Conservation (phyloP, 2,888 invertebrate species). For the Hydrotaea cyrtoneurina region DNA sequence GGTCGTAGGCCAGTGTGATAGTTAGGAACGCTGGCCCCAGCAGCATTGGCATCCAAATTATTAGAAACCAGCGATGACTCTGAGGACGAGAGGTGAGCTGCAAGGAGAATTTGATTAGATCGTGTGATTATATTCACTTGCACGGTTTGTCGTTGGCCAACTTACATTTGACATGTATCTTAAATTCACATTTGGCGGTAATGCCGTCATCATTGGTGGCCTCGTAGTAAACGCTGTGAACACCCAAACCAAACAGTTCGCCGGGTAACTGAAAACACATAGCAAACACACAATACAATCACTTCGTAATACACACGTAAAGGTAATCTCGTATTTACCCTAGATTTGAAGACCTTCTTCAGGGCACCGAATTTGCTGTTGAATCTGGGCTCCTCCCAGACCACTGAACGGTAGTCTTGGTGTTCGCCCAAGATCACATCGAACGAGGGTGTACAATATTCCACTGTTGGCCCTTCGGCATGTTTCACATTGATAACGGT, state of each 20-base stretch:
- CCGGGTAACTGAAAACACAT: slow-evolving; percentile 83
- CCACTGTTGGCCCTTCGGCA: slow-evolving; percentile 83
- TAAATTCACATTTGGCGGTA: slow-evolving; percentile 85
- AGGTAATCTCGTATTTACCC: slow-evolving; percentile 34
- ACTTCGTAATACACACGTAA: neutral
- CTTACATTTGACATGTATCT: slow-evolving; percentile 84
- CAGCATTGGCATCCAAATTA: neutral
- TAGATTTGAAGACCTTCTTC: slow-evolving; percentile 67
- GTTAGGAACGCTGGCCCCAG: neutral
- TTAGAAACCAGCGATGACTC: slow-evolving; percentile 42
- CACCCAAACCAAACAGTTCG: slow-evolving; percentile 83
- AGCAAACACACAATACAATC: neutral
- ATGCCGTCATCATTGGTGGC: slow-evolving; percentile 85
- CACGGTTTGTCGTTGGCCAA: neutral
- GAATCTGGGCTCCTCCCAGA: slow-evolving; percentile 86
- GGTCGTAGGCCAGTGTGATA: slow-evolving; percentile 13
- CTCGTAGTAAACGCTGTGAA: slow-evolving; percentile 84
- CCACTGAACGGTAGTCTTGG: slow-evolving; percentile 82
- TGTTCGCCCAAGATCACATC: slow-evolving; percentile 82
- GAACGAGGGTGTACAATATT: slow-evolving; percentile 84
- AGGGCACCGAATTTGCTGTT: slow-evolving; percentile 81
- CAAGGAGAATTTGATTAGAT: neutral
- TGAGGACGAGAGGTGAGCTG: slow-evolving; percentile 44
- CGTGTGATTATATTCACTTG: neutral
- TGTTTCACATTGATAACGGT: slow-evolving; percentile 84